These are phyloP conservation scores for Phocides pigmalion DNA, from an alignment of 1,140 invertebrate genomes.

Conservation along the genomic window DNA sequence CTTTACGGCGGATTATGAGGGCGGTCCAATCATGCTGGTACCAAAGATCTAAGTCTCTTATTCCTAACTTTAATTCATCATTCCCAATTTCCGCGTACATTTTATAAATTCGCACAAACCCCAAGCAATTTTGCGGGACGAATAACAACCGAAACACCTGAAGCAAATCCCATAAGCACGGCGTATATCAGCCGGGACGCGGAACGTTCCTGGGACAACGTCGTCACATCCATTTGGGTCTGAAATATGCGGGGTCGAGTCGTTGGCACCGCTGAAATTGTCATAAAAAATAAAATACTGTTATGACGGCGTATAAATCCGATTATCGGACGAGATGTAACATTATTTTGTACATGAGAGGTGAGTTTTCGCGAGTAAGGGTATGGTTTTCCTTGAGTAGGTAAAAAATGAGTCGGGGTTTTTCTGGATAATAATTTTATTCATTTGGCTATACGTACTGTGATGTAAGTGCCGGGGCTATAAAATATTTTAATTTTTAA, in stretches of 20 bases:
- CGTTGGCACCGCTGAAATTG: slow-evolving; percentile 23
- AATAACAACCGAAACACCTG: slow-evolving; percentile 14
- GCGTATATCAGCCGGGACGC: slow-evolving; percentile 8
- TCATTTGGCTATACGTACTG: background rate
- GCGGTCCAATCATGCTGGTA: too few species aligned
- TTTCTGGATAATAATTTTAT: background rate
- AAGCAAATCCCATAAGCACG: slow-evolving; percentile 11
- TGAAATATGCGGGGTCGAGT: slow-evolving; percentile 22
- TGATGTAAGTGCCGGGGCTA: too few species aligned
- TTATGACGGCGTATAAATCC: slow-evolving; percentile 24
- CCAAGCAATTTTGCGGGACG: background rate
- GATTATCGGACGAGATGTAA: slow-evolving; percentile 24
- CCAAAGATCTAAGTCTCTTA: too few species aligned
- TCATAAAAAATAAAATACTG: slow-evolving; percentile 30
- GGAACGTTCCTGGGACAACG: slow-evolving; percentile 5
- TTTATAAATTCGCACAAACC: background rate
- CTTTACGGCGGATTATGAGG: too few species aligned
- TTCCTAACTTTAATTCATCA: too few species aligned
- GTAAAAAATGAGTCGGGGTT: background rate
- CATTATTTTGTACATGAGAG: slow-evolving; percentile 18
- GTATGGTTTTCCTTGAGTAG: slow-evolving; percentile 2
- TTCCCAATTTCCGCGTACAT: too few species aligned
- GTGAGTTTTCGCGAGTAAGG: background rate
- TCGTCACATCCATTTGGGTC: slow-evolving; percentile 16
- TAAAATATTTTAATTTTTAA: too few species aligned